phyloP scores from a whole-genome alignment of 2,113 vertebrate species.

The Sclerurus mexicanus region DNA sequence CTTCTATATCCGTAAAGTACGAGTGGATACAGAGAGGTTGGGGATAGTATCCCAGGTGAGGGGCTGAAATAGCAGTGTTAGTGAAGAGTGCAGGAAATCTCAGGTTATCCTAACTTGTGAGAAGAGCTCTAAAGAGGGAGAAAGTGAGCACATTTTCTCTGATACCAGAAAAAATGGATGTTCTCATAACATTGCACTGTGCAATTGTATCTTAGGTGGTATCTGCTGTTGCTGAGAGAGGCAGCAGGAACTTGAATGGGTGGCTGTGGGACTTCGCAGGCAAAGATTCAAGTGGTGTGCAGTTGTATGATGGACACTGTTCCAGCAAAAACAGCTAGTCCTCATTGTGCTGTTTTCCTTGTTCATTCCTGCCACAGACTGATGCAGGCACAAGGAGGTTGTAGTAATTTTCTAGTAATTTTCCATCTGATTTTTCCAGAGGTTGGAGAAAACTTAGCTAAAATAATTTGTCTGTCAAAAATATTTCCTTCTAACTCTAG shows the following conservation, averaged over 20 bases:
- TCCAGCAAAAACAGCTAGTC: neutral
- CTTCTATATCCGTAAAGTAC: neutral
- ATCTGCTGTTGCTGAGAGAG: neutral
- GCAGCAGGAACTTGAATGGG: neutral
- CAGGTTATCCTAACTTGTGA: neutral
- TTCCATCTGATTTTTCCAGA: neutral
- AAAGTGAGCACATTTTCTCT: neutral
- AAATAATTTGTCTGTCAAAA: neutral
- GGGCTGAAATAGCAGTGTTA: neutral
- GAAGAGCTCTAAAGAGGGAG: neutral
- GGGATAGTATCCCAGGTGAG: neutral
- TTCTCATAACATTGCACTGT: rapidly evolving
- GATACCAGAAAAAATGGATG: neutral
- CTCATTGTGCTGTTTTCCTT: neutral
- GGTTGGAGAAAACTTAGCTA: neutral
- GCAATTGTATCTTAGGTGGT: neutral
- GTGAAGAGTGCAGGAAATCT: neutral
- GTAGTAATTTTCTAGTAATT: neutral
- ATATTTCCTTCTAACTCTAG: neutral
- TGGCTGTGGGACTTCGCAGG: neutral
- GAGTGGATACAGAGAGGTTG: neutral
- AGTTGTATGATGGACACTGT: neutral
- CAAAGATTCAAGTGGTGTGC: neutral
- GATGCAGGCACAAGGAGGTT: neutral
- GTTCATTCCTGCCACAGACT: neutral